Evolutionary conservation across 2,797 vertebrate genomes (phyloP).

Genomic region (Avahi laniger): DNA sequence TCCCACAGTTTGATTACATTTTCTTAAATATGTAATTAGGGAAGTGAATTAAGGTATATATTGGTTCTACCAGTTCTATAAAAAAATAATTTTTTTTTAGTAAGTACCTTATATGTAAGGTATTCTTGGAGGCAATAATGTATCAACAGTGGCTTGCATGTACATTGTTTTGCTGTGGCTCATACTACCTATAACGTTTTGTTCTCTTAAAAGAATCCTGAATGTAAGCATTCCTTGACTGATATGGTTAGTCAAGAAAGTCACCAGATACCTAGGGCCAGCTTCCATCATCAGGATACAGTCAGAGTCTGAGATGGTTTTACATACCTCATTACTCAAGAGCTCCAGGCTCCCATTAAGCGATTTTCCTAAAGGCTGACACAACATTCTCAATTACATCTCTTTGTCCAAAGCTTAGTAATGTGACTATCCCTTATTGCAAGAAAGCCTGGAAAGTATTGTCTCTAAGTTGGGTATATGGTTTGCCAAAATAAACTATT

Average conservation of each 20-base stretch:
- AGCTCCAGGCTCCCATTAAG: not conserved
- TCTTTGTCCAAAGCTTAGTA: not conserved
- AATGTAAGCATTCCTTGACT: not conserved
- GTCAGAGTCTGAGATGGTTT: not conserved
- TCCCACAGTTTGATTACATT: not conserved
- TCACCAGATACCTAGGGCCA: not conserved
- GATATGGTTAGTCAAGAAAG: not conserved
- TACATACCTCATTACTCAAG: not conserved
- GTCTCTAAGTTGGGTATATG: not conserved
- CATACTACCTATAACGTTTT: not conserved
- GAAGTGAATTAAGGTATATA: not conserved
- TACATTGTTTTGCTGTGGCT: not conserved
- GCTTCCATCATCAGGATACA: not conserved
- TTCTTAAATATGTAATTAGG: not conserved
- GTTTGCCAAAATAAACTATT: not conserved
- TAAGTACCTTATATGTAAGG: not conserved
- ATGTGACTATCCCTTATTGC: not conserved
- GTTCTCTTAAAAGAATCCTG: not conserved
- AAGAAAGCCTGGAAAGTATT: not conserved
- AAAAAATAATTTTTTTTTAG: not conserved
- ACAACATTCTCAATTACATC: not conserved
- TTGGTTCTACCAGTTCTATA: not conserved
- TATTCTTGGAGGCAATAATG: not conserved
- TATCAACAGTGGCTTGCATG: not conserved
- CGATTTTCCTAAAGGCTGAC: not conserved